Conservation (phyloP, 2,797 vertebrate genomes). For the Adelosebastes latens region DNA sequence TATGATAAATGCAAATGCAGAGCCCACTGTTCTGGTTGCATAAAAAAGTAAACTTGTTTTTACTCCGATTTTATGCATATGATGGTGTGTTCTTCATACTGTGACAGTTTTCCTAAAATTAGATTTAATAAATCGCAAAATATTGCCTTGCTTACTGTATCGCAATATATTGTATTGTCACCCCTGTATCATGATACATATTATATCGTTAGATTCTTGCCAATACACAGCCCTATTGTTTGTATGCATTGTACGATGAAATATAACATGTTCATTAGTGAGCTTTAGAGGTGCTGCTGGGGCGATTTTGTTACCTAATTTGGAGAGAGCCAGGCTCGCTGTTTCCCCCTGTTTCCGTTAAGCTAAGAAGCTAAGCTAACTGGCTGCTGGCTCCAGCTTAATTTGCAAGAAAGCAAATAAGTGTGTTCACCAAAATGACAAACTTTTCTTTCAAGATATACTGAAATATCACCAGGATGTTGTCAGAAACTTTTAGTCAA, state of each 20-base stretch:
- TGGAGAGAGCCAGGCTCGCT: neutral
- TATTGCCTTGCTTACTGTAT: too few species aligned
- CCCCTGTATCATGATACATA: too few species aligned
- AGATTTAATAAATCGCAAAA: too few species aligned
- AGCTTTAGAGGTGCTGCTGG: neutral
- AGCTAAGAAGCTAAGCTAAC: neutral
- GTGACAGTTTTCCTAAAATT: too few species aligned
- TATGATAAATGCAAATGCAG: fast-evolving
- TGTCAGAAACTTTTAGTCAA: constrained; percentile 8
- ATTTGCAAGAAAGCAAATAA: neutral
- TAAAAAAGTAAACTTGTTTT: too few species aligned
- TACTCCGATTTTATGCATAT: too few species aligned
- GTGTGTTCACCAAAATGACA: neutral
- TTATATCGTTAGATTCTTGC: too few species aligned
- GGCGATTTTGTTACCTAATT: neutral
- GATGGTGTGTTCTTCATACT: too few species aligned
- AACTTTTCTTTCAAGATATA: neutral
- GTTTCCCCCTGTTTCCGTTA: neutral
- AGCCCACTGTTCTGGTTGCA: too few species aligned
- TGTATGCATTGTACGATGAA: too few species aligned
- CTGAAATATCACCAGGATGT: neutral
- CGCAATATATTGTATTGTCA: too few species aligned
- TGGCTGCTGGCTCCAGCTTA: neutral
- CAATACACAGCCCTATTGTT: too few species aligned
- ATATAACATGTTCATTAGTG: neutral